A percentile compares a stretch with the other conserved stretches of the same genome.
These are phyloP conservation scores for Drosophila mojavensis DNA, from an alignment of 1,140 invertebrate genomes.

Conservation along the genomic window DNA sequence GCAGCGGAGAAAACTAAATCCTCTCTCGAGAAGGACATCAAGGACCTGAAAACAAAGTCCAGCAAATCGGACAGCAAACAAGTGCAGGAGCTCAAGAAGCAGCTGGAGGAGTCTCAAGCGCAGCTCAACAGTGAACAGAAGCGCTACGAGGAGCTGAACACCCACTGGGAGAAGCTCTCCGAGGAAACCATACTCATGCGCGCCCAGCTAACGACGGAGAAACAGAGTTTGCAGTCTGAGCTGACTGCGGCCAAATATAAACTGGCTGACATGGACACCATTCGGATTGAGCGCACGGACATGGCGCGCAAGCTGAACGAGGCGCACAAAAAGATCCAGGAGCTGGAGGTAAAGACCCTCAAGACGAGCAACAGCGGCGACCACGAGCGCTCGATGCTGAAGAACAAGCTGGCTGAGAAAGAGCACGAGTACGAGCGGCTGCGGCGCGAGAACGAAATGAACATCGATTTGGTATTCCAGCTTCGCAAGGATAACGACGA, in stretches of 20 bases:
- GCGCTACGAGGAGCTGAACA: slow-evolving; percentile 91
- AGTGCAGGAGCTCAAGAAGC: slow-evolving; percentile 87
- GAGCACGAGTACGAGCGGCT: slow-evolving; percentile 90
- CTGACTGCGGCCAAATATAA: slow-evolving; percentile 67
- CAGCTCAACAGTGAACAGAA: slow-evolving; percentile 88
- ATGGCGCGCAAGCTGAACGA: slow-evolving; percentile 88
- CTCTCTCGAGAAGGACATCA: slow-evolving; percentile 85
- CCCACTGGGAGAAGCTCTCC: slow-evolving; percentile 92
- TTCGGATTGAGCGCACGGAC: slow-evolving; percentile 73
- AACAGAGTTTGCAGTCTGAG: slow-evolving; percentile 87
- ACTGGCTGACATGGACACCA: slow-evolving; percentile 67
- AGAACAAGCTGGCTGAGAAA: slow-evolving; percentile 89
- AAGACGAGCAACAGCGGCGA: slow-evolving; percentile 85
- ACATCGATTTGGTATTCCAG: slow-evolving; percentile 89
- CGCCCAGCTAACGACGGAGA: slow-evolving; percentile 90
- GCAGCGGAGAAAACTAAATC: slow-evolving; percentile 84
- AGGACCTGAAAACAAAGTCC: slow-evolving; percentile 85
- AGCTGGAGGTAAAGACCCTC: slow-evolving; percentile 67
- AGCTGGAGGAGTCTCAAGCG: slow-evolving; percentile 86
- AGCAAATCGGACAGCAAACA: slow-evolving; percentile 85
- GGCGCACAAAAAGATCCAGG: slow-evolving; percentile 86
- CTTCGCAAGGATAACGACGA: slow-evolving; percentile 91
- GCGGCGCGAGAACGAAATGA: slow-evolving; percentile 89
- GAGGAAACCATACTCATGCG: slow-evolving; percentile 93
- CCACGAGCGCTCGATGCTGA: slow-evolving; percentile 88